These are phyloP conservation scores for Callospermophilus lateralis DNA, from an alignment of 2,113 vertebrate genomes.

Conservation along the genomic window DNA sequence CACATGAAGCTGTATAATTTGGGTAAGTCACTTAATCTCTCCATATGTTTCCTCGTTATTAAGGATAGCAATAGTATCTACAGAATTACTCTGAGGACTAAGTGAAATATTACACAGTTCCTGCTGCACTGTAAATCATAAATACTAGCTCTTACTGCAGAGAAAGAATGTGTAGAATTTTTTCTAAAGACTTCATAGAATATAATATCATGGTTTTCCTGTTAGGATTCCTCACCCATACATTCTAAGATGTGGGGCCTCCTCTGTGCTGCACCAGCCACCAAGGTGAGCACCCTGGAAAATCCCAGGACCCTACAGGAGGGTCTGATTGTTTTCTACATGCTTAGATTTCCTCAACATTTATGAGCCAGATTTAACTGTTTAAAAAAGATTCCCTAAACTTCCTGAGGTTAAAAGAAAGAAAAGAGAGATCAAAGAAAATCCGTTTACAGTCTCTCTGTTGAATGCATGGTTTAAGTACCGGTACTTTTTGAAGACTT, in stretches of 20 bases:
- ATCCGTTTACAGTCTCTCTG: background rate
- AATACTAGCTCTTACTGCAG: background rate
- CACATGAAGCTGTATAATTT: background rate
- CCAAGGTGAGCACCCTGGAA: background rate
- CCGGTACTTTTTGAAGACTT: background rate
- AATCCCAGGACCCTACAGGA: background rate
- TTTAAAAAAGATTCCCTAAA: background rate
- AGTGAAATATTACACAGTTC: background rate
- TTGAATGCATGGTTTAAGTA: background rate
- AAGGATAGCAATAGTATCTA: background rate
- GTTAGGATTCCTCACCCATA: background rate
- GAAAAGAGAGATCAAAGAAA: background rate
- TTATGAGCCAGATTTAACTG: background rate
- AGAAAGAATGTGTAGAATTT: background rate
- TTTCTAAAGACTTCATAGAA: background rate
- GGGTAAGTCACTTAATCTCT: background rate
- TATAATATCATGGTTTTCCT: background rate
- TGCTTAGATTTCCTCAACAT: background rate
- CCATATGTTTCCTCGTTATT: background rate
- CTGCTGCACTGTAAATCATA: background rate
- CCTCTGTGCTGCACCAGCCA: background rate
- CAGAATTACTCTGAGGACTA: background rate
- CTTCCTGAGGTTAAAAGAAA: background rate
- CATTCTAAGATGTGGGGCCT: too few relatives aligned
- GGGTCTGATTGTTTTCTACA: background rate